These are phyloP conservation scores for Pongo abelii DNA, from an alignment of 2,113 vertebrate species.

Conservation along the genomic window DNA sequence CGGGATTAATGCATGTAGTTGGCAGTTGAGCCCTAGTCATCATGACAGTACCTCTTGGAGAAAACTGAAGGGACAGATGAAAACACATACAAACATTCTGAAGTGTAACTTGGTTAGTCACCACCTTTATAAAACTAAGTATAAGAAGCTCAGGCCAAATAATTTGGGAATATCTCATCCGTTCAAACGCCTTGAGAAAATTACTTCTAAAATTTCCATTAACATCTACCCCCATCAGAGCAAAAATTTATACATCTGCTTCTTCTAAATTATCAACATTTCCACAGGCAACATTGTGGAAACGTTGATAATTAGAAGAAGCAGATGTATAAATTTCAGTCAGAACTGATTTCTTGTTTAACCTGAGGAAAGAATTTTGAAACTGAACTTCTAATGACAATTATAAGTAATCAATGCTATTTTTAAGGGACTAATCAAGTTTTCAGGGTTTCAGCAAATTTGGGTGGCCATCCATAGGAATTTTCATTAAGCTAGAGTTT, in stretches of 20 bases:
- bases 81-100: background rate
- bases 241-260: background rate
- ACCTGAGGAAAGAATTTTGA: constrained; percentile 65
- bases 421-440: constrained; percentile 68
- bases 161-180: background rate
- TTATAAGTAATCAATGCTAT: constrained; percentile 65
- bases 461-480: constrained; percentile 46
- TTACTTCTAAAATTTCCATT: constrained; percentile 32
- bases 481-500: constrained; percentile 48
- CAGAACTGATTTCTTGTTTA: constrained; percentile 48
- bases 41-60: background rate
- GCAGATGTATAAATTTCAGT: constrained; percentile 29
- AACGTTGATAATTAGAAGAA: constrained; percentile 43
- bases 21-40: background rate
- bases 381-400: constrained; percentile 61
- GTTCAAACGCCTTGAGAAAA: constrained; percentile 40
- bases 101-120: background rate
- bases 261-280: too few relatives aligned
- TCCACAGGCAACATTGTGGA: background rate
- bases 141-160: background rate
- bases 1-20: background rate
- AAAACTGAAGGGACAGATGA: background rate
- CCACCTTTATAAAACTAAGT: background rate
- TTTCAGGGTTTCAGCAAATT: constrained; percentile 56
- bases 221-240: background rate